These are phyloP conservation scores for Trichogramma dendrolimi DNA, from an alignment of 2,888 invertebrate species.

Conservation along the genomic window DNA sequence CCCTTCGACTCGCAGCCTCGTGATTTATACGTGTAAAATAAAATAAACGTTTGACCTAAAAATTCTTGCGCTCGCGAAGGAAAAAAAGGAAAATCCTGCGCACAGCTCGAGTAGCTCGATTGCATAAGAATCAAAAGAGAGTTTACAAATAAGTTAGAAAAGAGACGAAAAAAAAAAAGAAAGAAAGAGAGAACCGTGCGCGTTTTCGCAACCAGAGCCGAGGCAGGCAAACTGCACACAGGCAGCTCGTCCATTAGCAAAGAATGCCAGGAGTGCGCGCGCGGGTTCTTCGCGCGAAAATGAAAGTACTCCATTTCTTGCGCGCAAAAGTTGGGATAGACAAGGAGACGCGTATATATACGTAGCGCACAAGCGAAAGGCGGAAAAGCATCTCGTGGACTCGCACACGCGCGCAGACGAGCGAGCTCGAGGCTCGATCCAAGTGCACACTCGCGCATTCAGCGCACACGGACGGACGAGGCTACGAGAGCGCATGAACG, in stretches of 20 bases:
- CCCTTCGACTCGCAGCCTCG: too few species aligned
- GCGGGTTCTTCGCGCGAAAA: slow-evolving; percentile 28
- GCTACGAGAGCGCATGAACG: not conserved
- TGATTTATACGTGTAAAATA: too few species aligned
- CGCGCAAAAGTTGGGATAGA: not conserved
- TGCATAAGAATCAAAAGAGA: too few species aligned
- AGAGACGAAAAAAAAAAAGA: slow-evolving; percentile 17
- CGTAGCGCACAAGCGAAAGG: slow-evolving; percentile 32
- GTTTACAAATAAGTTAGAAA: too few species aligned
- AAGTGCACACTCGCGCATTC: not conserved
- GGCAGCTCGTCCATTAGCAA: slow-evolving; percentile 25
- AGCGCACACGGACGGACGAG: not conserved
- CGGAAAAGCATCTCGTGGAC: slow-evolving; percentile 31
- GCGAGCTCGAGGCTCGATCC: not conserved
- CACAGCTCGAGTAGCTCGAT: too few species aligned
- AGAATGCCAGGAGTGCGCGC: slow-evolving; percentile 27
- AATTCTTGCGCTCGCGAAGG: too few species aligned
- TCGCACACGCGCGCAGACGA: not conserved
- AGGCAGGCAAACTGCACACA: too few species aligned
- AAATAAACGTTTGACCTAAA: too few species aligned
- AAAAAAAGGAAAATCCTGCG: too few species aligned
- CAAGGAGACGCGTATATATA: slow-evolving; percentile 11
- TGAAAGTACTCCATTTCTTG: slow-evolving; percentile 31
- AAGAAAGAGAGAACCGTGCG: slow-evolving; percentile 20
- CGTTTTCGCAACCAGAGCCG: slow-evolving; percentile 25